Evolutionary conservation across 64 coral and sea anemone genomes (phyloP).

Genomic region (Platygyra sinensis): DNA sequence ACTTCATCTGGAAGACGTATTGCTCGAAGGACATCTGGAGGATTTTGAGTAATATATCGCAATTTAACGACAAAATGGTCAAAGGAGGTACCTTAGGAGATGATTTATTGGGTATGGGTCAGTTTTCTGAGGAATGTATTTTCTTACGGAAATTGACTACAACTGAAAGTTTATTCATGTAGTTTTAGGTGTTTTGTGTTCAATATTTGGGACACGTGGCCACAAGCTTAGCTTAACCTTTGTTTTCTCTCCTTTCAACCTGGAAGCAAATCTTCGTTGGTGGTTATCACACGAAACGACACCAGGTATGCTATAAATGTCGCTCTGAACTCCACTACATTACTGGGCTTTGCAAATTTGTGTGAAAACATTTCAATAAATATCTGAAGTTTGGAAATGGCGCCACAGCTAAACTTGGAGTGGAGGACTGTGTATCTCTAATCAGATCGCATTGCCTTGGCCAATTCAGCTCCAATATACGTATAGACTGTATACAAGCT

Average conservation of each 20-base stretch:
- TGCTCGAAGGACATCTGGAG: not conserved
- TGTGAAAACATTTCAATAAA: too few relatives aligned
- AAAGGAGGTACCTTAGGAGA: constrained; percentile 57
- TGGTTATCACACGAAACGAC: constrained; percentile 65
- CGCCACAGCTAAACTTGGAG: not conserved
- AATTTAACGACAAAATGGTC: not conserved
- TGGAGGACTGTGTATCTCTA: too few relatives aligned
- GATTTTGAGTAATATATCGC: not conserved
- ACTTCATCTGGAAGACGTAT: not conserved
- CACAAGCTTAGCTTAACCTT: not conserved
- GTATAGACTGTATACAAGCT: too few relatives aligned
- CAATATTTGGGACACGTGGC: not conserved
- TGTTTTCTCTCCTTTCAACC: not conserved
- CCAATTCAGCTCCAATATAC: too few relatives aligned
- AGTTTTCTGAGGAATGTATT: not conserved
- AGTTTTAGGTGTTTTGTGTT: too few relatives aligned
- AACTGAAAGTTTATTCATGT: too few relatives aligned
- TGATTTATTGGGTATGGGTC: constrained; percentile 71
- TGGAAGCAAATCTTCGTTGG: constrained; percentile 75
- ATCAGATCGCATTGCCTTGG: too few relatives aligned
- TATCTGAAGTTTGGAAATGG: too few relatives aligned
- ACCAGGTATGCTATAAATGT: constrained; percentile 24
- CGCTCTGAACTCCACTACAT: not conserved
- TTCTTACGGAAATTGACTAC: too few relatives aligned
- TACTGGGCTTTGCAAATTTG: too few relatives aligned